Base-by-base conservation (phyloP, 1,140 invertebrate genomes). In the Drosophila pallidifrons region DNA sequence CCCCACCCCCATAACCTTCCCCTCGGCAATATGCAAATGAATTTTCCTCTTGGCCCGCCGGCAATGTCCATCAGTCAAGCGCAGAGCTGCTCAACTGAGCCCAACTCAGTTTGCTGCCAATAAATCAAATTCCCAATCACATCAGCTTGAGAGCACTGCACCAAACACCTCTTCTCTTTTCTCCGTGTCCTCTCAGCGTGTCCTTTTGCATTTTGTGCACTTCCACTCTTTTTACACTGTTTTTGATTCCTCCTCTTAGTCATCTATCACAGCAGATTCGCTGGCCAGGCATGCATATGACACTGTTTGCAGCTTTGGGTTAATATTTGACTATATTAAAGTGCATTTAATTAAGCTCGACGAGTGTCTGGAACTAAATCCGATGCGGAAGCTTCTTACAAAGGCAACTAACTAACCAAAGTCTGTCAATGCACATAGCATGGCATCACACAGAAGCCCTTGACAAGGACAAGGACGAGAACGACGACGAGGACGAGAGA, bases 111-210 rank as follows among this genome's bases (percentile, higher is more conserved):
- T 85, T 64, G 59, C 65, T 86, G 82, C 68, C 79, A 86, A 86
- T 86, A 86, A 86, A 86, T 86, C 82, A 86, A 86, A 86, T 79
- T 82, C 65, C 45, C 79, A 81, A 86, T 86, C 82, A 79, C 82
- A 86, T 81, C 60, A 85, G 72, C 45, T 60, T 68, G 38, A 55
- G 55, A 71, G 68, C 74, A 86, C 60, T 54, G 51, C 51, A 54
- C 5, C 30, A 54, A 54, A 35, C n/a, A 15, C 28, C 38, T 38
- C 68, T 65, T 59, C 63, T 67, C 61, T 66, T 38, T 15, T 28
- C 61, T 3, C 8, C 49, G 28, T 43, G 10, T 32, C 28, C 41
- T 38, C 55, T 38, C 55, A 2, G 3, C 16, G 3, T 25, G n/a
- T 35, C 38, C 5, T 25, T 16, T 51, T 55, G 3, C 32, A 41